Percentiles rank a stretch among this genome's conserved stretches.
Conservation (phyloP, 30 jellyfish, hydroid and myxozoan genomes). For the Aurelia aurita region DNA sequence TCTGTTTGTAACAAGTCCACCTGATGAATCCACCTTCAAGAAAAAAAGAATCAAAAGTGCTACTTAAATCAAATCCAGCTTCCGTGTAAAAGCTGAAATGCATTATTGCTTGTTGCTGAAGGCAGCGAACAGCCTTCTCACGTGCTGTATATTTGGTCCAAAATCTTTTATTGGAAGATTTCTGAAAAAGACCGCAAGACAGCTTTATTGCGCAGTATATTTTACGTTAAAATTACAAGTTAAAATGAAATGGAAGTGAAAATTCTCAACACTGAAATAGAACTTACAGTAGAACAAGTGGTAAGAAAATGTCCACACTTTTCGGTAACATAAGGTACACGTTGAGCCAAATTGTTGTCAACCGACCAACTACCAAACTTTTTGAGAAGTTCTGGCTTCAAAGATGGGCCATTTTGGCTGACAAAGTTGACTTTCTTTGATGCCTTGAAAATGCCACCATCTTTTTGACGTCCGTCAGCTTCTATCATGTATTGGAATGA, state of each 20-base stretch:
- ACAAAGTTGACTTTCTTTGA: slow-evolving; percentile 37
- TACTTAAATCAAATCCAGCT: too few relatives aligned
- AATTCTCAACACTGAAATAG: background rate
- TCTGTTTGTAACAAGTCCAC: slow-evolving; percentile 1
- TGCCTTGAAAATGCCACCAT: slow-evolving; percentile 92
- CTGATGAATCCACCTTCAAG: background rate
- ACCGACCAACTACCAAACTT: slow-evolving; percentile 68
- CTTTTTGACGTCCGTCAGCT: slow-evolving; percentile 72
- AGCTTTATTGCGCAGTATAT: too few relatives aligned
- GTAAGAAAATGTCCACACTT: slow-evolving; percentile 55
- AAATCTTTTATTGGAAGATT: too few relatives aligned
- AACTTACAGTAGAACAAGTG: slow-evolving; percentile 56
- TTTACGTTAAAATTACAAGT: too few relatives aligned
- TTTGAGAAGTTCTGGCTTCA: slow-evolving; percentile 49
- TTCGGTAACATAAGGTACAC: slow-evolving; percentile 24
- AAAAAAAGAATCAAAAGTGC: too few relatives aligned
- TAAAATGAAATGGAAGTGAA: background rate
- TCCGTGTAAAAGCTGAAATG: too few relatives aligned
- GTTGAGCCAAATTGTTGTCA: slow-evolving; percentile 48
- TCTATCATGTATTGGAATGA: slow-evolving; percentile 85
- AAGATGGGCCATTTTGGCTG: slow-evolving; percentile 14
- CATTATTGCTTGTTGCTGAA: too few relatives aligned
- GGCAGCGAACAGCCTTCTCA: too few relatives aligned
- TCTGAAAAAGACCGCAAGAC: too few relatives aligned
- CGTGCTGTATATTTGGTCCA: too few relatives aligned